phyloP scores from a whole-genome alignment of 2,888 invertebrate species.

The Catocala sponsa region DNA sequence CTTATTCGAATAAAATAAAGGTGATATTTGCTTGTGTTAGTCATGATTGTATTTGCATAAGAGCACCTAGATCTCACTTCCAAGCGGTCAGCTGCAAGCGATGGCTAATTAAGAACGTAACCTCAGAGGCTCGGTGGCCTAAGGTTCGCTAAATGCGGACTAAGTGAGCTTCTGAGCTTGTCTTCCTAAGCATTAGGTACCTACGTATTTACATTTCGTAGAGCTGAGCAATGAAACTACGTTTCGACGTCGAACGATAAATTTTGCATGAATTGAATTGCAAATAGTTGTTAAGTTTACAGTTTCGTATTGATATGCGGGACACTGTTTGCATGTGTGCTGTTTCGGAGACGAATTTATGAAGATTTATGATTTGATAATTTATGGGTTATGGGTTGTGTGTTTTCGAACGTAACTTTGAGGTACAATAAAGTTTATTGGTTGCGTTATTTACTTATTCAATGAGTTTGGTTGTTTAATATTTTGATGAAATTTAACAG shows the following conservation, averaged over 20 bases:
- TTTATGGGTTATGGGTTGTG: constrained; percentile 46
- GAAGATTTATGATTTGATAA: constrained; percentile 53
- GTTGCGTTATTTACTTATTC: constrained; percentile 1
- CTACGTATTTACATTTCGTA: constrained; percentile 60
- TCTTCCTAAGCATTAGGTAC: constrained; percentile 67
- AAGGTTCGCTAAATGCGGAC: constrained; percentile 78
- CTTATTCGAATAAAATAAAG: constrained; percentile 47
- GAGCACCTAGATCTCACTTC: constrained; percentile 70
- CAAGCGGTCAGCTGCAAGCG: constrained; percentile 82
- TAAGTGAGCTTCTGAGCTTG: constrained; percentile 76
- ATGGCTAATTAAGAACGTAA: constrained; percentile 85
- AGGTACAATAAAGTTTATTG: constrained; percentile 13
- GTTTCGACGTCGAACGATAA: constrained; percentile 58
- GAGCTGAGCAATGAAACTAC: constrained; percentile 47
- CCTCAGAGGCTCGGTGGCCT: constrained; percentile 74
- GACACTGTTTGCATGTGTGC: constrained; percentile 46
- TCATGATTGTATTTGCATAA: constrained; percentile 44
- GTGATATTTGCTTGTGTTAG: constrained; percentile 34
- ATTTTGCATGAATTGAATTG: constrained; percentile 74
- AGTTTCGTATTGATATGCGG: constrained; percentile 61
- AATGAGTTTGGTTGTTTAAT: neutral
- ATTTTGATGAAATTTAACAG: neutral
- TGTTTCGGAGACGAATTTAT: constrained; percentile 26
- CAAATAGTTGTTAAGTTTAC: constrained; percentile 67
- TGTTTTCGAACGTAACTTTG: constrained; percentile 8